Conservation (phyloP, 2,888 invertebrate species). For the Furcula furcula region DNA sequence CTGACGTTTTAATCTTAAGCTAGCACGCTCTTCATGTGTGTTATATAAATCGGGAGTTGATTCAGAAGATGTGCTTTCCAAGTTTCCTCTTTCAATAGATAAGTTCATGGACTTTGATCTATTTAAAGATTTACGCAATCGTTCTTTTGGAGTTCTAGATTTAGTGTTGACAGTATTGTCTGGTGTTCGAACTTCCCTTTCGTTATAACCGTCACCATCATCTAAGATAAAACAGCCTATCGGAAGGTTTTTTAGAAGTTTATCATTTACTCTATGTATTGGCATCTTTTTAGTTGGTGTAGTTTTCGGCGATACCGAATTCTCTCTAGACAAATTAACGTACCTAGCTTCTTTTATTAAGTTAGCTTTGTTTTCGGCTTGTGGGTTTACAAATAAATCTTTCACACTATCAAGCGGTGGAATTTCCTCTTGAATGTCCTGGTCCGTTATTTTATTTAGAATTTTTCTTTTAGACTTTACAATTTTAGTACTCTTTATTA, state of each 20-base stretch:
- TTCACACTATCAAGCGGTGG: conserved; percentile 54
- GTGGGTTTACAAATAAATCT: conserved; percentile 68
- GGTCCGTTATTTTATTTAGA: conserved; percentile 42
- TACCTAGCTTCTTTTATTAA: conserved; percentile 72
- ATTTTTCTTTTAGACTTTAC: conserved; percentile 67
- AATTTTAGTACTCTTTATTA: conserved; percentile 81
- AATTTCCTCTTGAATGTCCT: conserved; percentile 48
- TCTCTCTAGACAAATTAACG: conserved; percentile 68
- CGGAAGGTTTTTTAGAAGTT: conserved; percentile 66
- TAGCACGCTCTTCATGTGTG: conserved; percentile 45
- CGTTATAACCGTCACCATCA: conserved; percentile 72
- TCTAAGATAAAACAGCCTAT: conserved; percentile 73
- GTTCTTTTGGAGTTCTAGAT: conserved; percentile 27
- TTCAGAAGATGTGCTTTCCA: conserved; percentile 51
- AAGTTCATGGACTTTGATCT: conserved; percentile 68
- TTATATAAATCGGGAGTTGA: conserved; percentile 66
- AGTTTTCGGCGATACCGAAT: conserved; percentile 66
- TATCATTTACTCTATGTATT: conserved; percentile 59
- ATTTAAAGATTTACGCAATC: conserved; percentile 34
- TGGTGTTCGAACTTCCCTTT: conserved; percentile 76
- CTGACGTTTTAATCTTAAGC: conserved; percentile 76
- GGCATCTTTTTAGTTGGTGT: conserved; percentile 63
- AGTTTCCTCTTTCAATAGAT: conserved; percentile 41
- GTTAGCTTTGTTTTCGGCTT: conserved; percentile 64
- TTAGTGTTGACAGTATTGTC: conserved; percentile 45